Evolutionary conservation across 2,797 vertebrate genomes (phyloP), one percentile per base, ranked within the genome.

Genomic region (Steatocranus sp.): DNA sequence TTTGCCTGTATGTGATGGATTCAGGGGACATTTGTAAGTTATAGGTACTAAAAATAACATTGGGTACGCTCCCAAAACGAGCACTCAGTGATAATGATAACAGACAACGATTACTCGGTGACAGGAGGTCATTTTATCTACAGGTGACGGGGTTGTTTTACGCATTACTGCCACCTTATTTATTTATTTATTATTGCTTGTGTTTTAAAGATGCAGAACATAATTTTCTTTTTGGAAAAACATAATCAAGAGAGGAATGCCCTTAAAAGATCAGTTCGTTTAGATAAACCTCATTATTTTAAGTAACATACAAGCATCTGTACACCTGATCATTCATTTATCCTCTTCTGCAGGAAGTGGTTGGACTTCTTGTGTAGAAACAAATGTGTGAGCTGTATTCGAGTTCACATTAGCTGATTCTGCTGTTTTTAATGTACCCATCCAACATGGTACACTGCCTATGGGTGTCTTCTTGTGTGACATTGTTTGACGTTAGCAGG

Each of bases 401-500:
- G 0, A 76, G 17, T 20, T 5, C 11, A 7, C 18, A 70, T 38
- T 75, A 23, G 34, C n/a, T 68, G 38, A 61, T 51, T 1, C 25
- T 30, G 15, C 11, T 17, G 41, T 32, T 56, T 49, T 56, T 76
- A 61, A 34, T 8, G 8, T 9, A 36, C 4, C 9, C 11, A 18
- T 76, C 43, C 4, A 36, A 49, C 5, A 11, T 32, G 48, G 34
- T 41, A 5, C 27, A 48, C 32, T 34, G 4, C 4, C 46, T 18
- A 30, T 63, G 18, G 73, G 25, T 76, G 78, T 85, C 73, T 23
- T 48, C 76, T 53, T 8, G 34, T 83, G 53, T 73, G 77, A 79
- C 76, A 76, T 2, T 78, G 85, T 87, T 32, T 80, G 73, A 85
- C 78, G 85, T 73, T 87, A 87, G 86, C 82, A 76, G 90, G 90